Conservation (phyloP, 2,113 vertebrate species). For the Willisornis vidua region DNA sequence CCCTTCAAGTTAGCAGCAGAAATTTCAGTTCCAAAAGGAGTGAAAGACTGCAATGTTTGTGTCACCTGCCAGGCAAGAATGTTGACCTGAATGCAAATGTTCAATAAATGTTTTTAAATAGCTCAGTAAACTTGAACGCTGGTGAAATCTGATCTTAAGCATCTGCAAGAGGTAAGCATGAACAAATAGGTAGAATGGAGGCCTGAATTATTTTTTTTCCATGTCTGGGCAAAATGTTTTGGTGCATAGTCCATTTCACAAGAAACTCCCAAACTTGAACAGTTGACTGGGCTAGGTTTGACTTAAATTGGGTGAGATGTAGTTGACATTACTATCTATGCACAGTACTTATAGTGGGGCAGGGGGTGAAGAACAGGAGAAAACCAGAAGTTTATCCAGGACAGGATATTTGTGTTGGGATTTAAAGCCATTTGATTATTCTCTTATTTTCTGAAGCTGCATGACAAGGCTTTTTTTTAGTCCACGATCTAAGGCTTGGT, state of each 20-base stretch:
- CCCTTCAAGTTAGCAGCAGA: background rate
- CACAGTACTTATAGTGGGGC: rapidly evolving
- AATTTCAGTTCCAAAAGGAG: background rate
- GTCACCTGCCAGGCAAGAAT: background rate
- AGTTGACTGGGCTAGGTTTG: background rate
- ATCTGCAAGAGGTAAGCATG: background rate
- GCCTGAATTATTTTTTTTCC: background rate
- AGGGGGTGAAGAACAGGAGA: background rate
- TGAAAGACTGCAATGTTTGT: background rate
- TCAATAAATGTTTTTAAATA: background rate
- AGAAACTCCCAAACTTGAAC: background rate
- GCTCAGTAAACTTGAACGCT: background rate
- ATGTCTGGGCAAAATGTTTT: background rate
- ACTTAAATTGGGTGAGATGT: background rate
- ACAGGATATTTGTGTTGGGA: background rate
- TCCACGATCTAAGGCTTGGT: background rate
- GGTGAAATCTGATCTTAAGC: background rate
- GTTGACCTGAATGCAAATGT: background rate
- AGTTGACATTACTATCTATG: rapidly evolving
- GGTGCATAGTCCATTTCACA: background rate
- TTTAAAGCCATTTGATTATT: background rate
- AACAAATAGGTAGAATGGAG: background rate
- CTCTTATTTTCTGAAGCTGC: background rate
- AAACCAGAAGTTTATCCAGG: background rate
- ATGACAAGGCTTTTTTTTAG: background rate